Evolutionary conservation across 1,140 invertebrate genomes (phyloP).

Genomic region (Callitettix versicolor): DNA sequence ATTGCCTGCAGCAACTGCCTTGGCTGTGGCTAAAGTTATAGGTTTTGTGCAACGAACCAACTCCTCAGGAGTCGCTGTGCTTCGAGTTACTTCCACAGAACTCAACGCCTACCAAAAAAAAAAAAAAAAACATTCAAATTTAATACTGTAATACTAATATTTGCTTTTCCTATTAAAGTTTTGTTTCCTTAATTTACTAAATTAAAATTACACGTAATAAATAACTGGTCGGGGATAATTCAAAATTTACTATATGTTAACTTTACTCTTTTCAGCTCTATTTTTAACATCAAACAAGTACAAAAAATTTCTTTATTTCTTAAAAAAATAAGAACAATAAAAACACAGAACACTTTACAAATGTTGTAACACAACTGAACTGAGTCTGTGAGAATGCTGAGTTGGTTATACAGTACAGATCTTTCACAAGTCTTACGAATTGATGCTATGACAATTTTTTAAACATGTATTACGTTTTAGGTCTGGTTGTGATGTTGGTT

Average conservation of each 20-base stretch:
- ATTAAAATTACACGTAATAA: background rate
- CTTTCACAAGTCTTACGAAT: too few species aligned
- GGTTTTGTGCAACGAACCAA: slow-evolving; percentile 86
- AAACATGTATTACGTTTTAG: too few species aligned
- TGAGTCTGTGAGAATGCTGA: too few species aligned
- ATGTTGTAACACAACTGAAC: too few species aligned
- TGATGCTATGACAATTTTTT: too few species aligned
- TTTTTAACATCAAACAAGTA: too few species aligned
- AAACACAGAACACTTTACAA: too few species aligned
- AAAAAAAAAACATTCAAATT: slow-evolving; percentile 8
- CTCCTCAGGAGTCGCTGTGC: slow-evolving; percentile 76
- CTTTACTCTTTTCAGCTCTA: too few species aligned
- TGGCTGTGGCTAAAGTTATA: slow-evolving; percentile 89
- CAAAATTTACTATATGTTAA: background rate
- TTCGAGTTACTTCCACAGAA: slow-evolving; percentile 51
- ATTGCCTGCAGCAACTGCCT: slow-evolving; percentile 88
- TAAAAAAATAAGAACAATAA: too few species aligned
- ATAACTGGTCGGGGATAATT: background rate
- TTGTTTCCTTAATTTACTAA: background rate
- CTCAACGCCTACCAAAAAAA: slow-evolving; percentile 54
- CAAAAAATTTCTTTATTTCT: too few species aligned
- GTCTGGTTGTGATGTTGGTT: too few species aligned
- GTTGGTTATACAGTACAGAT: too few species aligned
- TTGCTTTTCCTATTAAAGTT: background rate
- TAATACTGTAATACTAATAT: background rate